Conservation (phyloP, 1,140 invertebrate genomes). For the Goniozus legneri region DNA sequence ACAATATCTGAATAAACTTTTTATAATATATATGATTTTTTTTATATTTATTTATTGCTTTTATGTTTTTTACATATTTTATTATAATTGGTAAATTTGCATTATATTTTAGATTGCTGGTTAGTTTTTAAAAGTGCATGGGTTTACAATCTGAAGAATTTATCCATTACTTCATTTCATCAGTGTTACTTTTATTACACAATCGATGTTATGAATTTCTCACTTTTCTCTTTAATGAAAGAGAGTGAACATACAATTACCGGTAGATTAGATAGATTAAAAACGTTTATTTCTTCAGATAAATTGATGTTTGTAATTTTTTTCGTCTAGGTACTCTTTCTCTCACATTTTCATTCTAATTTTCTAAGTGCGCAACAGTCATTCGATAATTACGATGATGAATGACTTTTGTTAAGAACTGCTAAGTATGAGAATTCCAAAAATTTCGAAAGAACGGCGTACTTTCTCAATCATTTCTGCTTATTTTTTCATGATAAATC, state of each 20-base stretch:
- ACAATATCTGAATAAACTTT: not conserved
- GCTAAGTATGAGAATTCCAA: too few relatives aligned
- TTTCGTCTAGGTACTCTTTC: too few relatives aligned
- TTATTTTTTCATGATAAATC: too few relatives aligned
- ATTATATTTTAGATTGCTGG: conserved; percentile 10
- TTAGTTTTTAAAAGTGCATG: not conserved
- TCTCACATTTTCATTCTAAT: too few relatives aligned
- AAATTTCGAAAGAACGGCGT: too few relatives aligned
- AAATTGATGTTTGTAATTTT: not conserved
- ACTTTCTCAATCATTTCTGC: too few relatives aligned
- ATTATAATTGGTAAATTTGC: conserved; percentile 1
- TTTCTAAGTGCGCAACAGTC: too few relatives aligned
- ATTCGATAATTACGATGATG: too few relatives aligned
- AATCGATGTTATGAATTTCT: not conserved
- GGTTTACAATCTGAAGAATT: conserved; percentile 4
- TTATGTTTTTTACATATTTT: not conserved
- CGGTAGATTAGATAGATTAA: conserved; percentile 11
- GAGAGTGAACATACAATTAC: conserved; percentile 8
- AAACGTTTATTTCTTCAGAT: not conserved
- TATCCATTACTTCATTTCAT: not conserved
- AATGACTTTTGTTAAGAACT: too few relatives aligned
- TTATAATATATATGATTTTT: not conserved
- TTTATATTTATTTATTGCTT: not conserved
- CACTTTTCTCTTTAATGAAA: conserved; percentile 8
- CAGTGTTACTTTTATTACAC: not conserved